These are phyloP conservation scores for Hypotaenidia philippensis DNA, from an alignment of 2,797 vertebrate species.

Conservation along the genomic window DNA sequence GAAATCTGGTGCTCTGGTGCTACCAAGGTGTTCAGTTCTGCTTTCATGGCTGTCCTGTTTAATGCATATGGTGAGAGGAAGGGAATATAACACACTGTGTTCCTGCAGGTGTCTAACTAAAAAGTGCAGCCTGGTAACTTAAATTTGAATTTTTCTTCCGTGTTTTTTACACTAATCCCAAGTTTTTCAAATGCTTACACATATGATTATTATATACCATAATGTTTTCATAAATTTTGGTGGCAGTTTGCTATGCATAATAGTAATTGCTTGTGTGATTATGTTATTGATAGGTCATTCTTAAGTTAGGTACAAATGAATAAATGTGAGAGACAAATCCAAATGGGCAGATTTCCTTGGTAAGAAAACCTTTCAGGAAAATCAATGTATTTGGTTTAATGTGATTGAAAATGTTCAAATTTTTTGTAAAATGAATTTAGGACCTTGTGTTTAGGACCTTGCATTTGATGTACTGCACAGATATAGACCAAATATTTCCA, in stretches of 20 bases:
- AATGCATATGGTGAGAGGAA: not conserved
- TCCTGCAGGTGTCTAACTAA: not conserved
- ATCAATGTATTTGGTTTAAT: not conserved
- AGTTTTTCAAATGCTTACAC: not conserved
- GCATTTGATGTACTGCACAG: not conserved
- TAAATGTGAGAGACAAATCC: not conserved
- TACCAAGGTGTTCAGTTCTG: not conserved
- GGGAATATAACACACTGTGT: accelerated
- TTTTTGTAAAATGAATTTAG: not conserved
- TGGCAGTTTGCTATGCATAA: not conserved
- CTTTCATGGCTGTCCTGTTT: not conserved
- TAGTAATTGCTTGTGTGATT: not conserved
- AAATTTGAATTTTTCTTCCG: not conserved
- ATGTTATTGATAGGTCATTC: not conserved
- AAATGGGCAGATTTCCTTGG: not conserved
- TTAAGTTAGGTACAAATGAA: not conserved
- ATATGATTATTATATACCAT: not conserved
- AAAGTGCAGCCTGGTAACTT: not conserved
- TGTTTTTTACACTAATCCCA: not conserved
- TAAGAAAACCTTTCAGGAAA: not conserved
- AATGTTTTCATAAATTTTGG: not conserved
- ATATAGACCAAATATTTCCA: not conserved
- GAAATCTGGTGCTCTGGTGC: not conserved
- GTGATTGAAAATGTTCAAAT: not conserved
- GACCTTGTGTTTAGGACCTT: not conserved